phyloP scores from a whole-genome alignment of 2,888 invertebrate genomes.

The Scelioninae gen. 2 region DNA sequence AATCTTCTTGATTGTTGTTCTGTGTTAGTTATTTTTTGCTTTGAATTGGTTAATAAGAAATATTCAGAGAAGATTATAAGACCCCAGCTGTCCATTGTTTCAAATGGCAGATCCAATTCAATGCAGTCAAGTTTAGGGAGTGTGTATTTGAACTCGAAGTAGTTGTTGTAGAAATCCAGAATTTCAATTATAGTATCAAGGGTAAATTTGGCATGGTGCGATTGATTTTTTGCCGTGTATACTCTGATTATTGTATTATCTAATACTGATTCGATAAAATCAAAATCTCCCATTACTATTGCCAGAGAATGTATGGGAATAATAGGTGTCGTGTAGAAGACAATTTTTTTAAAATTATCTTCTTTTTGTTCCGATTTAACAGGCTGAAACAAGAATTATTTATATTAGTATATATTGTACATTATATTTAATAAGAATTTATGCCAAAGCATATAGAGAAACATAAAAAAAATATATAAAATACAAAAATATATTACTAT shows the following conservation, averaged over 20 bases:
- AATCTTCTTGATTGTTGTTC: constrained; percentile 23
- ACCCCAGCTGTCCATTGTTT: constrained; percentile 21
- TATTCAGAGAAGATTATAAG: constrained; percentile 4
- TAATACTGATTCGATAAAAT: constrained; percentile 7
- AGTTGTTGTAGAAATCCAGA: constrained; percentile 11
- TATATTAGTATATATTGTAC: no score
- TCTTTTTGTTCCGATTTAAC: constrained; percentile 2
- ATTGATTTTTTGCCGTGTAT: constrained; percentile 8
- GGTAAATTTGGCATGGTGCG: background rate
- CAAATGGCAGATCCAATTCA: background rate
- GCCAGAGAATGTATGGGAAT: constrained; percentile 34
- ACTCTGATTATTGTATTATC: background rate
- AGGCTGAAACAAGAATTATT: constrained; percentile 27
- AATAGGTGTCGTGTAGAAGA: constrained; percentile 30
- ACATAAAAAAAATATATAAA: no score
- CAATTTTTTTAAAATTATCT: constrained; percentile 11
- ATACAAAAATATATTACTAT: no score
- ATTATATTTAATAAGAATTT: no score
- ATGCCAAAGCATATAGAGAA: no score
- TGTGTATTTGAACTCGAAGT: constrained; percentile 19
- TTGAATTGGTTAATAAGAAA: background rate
- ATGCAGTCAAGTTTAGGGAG: constrained; percentile 35
- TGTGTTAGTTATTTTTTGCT: background rate
- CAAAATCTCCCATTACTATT: constrained; percentile 25
- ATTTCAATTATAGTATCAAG: constrained; percentile 4